Evolutionary conservation across 2,797 vertebrate genomes (phyloP).

Genomic region (Babyrousa celebensis): DNA sequence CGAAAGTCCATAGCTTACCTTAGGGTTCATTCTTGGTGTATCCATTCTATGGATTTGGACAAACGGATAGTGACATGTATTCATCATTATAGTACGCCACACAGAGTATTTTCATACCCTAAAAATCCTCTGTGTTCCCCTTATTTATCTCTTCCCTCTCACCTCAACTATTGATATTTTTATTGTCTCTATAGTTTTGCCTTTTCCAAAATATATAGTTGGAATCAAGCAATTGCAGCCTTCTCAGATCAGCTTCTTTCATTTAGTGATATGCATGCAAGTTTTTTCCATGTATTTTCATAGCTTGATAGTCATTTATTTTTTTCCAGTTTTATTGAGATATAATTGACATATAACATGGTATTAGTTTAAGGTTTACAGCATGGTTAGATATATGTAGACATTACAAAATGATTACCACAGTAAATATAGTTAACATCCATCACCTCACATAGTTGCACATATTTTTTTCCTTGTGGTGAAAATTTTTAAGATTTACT

Average conservation of each 20-base stretch:
- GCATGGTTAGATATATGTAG: not conserved
- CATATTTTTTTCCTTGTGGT: not conserved
- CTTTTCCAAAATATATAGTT: slow-evolving; percentile 24
- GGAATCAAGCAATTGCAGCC: not conserved
- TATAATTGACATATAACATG: not conserved
- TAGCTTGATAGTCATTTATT: not conserved
- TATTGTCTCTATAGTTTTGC: not conserved
- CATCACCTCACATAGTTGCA: not conserved
- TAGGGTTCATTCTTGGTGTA: not conserved
- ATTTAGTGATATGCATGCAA: not conserved
- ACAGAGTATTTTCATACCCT: not conserved
- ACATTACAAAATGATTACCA: not conserved
- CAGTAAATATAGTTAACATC: not conserved
- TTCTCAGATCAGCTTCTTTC: not conserved
- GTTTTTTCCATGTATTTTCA: not conserved
- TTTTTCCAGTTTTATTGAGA: not conserved
- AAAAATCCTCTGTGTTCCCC: not conserved
- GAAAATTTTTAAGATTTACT: slow-evolving; percentile 27
- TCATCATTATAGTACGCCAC: not conserved
- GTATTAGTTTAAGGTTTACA: not conserved
- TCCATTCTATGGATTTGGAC: slow-evolving; percentile 3
- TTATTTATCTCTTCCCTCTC: not conserved
- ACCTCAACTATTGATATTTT: not conserved
- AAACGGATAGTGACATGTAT: not conserved
- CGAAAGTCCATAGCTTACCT: not conserved